Evolutionary conservation across 53 echinoderm and acorn worm genomes (phyloP).

Genomic region (Arbacia lixula): DNA sequence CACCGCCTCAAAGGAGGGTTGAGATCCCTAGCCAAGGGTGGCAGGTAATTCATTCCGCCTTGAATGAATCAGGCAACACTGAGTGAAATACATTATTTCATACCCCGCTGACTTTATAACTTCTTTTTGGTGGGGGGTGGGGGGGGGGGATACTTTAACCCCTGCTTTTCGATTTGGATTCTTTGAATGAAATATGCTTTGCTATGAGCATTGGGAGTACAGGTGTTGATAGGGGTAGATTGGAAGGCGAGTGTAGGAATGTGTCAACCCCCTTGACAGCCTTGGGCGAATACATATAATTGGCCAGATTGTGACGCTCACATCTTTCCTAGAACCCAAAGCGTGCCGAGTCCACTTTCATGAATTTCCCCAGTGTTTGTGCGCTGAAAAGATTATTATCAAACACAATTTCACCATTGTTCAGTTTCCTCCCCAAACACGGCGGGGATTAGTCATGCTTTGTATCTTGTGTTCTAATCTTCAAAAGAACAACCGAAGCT

Average conservation of each 20-base stretch:
- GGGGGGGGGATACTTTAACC: not conserved
- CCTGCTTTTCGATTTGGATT: not conserved
- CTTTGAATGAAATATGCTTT: not conserved
- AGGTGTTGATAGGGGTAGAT: conserved; percentile 11
- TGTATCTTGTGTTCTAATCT: no score
- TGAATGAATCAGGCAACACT: conserved; percentile 16
- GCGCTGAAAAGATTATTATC: no score
- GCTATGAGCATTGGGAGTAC: not conserved
- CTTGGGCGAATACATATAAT: conserved; percentile 7
- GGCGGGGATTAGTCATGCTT: no score
- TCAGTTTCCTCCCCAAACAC: no score
- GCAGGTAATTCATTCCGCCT: conserved; percentile 23
- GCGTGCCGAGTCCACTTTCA: no score
- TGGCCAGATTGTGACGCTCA: conserved; percentile 1
- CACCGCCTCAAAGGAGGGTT: conserved; percentile 18
- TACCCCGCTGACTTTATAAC: no score
- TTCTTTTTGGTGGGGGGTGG: no score
- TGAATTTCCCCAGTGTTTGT: no score
- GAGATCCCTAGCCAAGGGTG: not conserved
- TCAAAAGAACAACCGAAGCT: no score
- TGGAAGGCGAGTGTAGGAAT: not conserved
- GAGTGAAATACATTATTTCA: conserved; percentile 24
- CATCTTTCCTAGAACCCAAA: conserved; percentile 1
- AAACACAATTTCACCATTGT: no score
- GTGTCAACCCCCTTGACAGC: not conserved